These are phyloP conservation scores for Fukomys damarensis DNA, from an alignment of 2,113 vertebrate species.

Conservation along the genomic window DNA sequence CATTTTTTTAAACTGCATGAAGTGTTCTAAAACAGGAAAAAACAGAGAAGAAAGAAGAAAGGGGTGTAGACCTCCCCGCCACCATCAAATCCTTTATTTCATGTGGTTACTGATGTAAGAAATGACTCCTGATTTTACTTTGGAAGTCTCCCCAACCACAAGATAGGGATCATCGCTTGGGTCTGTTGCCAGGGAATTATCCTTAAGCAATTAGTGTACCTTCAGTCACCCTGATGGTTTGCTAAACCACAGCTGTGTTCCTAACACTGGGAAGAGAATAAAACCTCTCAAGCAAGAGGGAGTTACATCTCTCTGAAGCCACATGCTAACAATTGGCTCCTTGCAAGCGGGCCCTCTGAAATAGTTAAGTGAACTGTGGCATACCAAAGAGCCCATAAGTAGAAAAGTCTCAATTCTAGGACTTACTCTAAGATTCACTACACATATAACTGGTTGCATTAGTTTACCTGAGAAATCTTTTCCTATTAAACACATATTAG, in stretches of 20 bases:
- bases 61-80: too few species aligned
- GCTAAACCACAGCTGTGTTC: not conserved
- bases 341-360: not conserved
- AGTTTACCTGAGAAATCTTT: not conserved
- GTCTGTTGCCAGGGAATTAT: not conserved
- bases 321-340: not conserved
- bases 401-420: not conserved
- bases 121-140: not conserved
- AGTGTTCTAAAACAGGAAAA: slow-evolving; percentile 24
- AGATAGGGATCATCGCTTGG: not conserved
- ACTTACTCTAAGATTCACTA: not conserved
- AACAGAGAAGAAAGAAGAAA: not conserved
- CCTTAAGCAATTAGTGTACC: not conserved
- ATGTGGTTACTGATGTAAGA: not conserved
- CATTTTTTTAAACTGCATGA: not conserved
- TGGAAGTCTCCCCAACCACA: not conserved
- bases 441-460: not conserved
- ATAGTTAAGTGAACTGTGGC: not conserved
- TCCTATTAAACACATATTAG: not conserved
- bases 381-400: not conserved
- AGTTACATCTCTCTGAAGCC: not conserved
- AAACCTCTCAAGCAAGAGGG: not conserved
- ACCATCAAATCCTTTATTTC: not conserved
- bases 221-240: not conserved
- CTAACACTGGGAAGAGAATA: not conserved